Evolutionary conservation across 2,797 vertebrate genomes (phyloP), one percentile per base, ranked within the genome.

Genomic region (Nannoperca obscura): DNA sequence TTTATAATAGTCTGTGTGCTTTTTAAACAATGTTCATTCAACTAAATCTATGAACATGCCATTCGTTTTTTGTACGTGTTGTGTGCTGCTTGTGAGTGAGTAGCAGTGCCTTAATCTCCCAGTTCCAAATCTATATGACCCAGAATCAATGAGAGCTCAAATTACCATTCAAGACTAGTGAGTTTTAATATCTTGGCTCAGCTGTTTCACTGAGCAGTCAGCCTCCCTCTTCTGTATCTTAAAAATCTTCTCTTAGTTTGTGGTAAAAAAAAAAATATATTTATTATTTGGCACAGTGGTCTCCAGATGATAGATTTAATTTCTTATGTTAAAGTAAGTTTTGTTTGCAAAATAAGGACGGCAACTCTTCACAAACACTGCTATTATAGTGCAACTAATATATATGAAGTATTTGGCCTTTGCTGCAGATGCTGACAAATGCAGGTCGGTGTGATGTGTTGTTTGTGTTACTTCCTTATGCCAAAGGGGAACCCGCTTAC

Each of bases 101-200:
- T 52, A 46, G 12, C 19, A 2, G 32, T 12, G 58, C 47, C 46
- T 64, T 40, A 34, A 64, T 74, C 24, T 52, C 30, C 17, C 12
- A 7, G 40, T 32, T 71, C 64, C 14, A 40, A 70, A 76, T 75
- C n/a, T n/a, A 13, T 46, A 30, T 69, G 62, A 81, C 57, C 38
- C 57, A 55, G 63, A 83, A 86, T 86, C 82, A 80, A 75, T 88
- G 40, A 86, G 24, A 44, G 76, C 75, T 79, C 83, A 81, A 74
- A 86, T 80, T 55, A 54, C 75, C 24, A 22, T 52, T 80, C 30
- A 69, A 54, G 38, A 70, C 34, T 19, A 30, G 19, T 32, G 32
- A 27, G 50, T 52, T 59, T 32, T 32, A 52, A 69, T 54, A 50
- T 77, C 59, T 54, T 5, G n/a, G 30, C 42, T 65, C 40, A 57